phyloP scores from a whole-genome alignment of 2,797 vertebrate species.

The Enteromius trimaculatus region DNA sequence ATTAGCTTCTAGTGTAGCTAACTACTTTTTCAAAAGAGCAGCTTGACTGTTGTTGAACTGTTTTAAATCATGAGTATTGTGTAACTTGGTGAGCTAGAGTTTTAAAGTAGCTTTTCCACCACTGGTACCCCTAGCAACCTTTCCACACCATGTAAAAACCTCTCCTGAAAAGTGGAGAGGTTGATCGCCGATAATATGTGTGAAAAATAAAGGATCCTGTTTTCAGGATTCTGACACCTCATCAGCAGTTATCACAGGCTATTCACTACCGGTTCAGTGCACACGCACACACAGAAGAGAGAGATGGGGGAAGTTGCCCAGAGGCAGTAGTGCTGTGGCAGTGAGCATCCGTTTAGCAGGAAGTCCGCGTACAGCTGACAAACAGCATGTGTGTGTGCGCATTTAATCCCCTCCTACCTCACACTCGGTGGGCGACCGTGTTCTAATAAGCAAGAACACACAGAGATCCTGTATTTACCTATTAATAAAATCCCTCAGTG shows the following conservation, averaged over 20 bases:
- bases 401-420: slow-evolving; percentile 35
- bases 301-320: slow-evolving; percentile 47
- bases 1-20: slow-evolving; percentile 4
- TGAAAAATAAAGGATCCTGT: slow-evolving; percentile 42
- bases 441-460: slow-evolving; percentile 37
- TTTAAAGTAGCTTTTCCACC: neutral
- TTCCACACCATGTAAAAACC: neutral
- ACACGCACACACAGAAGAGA: slow-evolving; percentile 17
- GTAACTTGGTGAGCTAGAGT: neutral
- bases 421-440: slow-evolving; percentile 14
- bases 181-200: slow-evolving; percentile 49
- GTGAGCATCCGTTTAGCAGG: slow-evolving; percentile 56
- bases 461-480: slow-evolving; percentile 7
- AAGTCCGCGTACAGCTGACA: slow-evolving; percentile 53
- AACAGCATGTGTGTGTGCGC: slow-evolving; percentile 40
- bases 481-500: slow-evolving; percentile 22
- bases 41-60: slow-evolving; percentile 11
- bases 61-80: slow-evolving; percentile 2
- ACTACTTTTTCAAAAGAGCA: slow-evolving; percentile 10
- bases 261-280: slow-evolving; percentile 41
- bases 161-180: slow-evolving; percentile 12
- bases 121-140: neutral
- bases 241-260: slow-evolving; percentile 55
- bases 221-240: slow-evolving; percentile 47
- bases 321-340: slow-evolving; percentile 51